Base-by-base conservation (phyloP, 1,140 invertebrate genomes). In the Tenebrio molitor region DNA sequence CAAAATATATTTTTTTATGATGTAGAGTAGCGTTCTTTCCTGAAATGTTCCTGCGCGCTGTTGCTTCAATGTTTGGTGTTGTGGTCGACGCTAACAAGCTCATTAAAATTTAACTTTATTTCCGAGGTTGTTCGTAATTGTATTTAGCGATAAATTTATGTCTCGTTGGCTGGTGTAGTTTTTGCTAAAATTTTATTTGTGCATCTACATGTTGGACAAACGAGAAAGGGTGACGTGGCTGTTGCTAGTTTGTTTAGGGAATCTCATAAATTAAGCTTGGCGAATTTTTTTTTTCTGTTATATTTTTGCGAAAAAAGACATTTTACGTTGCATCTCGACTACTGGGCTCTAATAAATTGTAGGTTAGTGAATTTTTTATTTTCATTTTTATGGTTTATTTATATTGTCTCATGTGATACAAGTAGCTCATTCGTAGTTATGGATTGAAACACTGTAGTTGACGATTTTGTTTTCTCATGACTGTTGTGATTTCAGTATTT, bases 401-500 rank as follows among this genome's bases (percentile, higher is more conserved):
- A 50, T 50, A 19, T n/a, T 33, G 50, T 29, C 50, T 14, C 8
- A 58, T 58, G 50, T 58, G 50, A 58, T 58, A 58, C 29, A 29
- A 46, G 12, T 41, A 58, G n/a, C 2, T 58, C 25, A 23, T n/a
- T 58, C 19, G 21, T 17, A 46, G 15, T 58, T 21, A 58, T 58
- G 50, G 50, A 29, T 25, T 58, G 50, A 58, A 58, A 58, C 23
- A 53, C 10, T 2, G 12, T 2, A 39, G 5, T 39, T 39, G 21
- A 33, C 10, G 12, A 29, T 58, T 25, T 29, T 29, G 21, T 58
- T 58, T 58, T 53, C 46, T 21, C n/a, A 58, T 58, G 25, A 4
- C 25, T 29, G 50, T 58, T 58, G 50, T 58, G 50, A 58, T 58
- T 50, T 58, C 50, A 58, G 50, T 58, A 58, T 58, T 29, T 58